Base-by-base conservation (phyloP, 2,113 vertebrate species). In the Lonchura striata region DNA sequence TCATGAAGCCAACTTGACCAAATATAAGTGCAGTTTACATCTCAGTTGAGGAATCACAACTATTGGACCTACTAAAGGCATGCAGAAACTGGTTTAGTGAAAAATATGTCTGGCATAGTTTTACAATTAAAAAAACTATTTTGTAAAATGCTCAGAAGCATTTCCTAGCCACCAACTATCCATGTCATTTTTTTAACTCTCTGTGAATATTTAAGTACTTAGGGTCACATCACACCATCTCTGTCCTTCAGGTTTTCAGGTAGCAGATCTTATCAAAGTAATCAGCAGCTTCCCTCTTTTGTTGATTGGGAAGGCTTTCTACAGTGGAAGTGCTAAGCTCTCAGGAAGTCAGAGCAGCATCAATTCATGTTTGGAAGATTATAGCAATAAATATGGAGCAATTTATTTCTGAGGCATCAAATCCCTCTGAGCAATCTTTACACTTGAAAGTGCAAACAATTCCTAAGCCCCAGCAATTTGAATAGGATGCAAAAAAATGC, bases 381-480 rank as follows among this genome's bases (percentile, higher is more conserved):
- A 86, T 9, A 80, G 61, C 39, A 52, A 64, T 86, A 95, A 94
- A 92, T 81, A 91, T 13, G 37, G 66, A 91, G n/a, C 35, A 89
- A 89, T 78, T 95, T 79, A 82, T 68, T 92, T 83, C 52, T 68
- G 69, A 79, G 91, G 61, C 16, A 7, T 61, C 70, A 94, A 85
- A 92, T 95, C 65, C 76, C 81, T 53, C 37, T 2, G 4, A 76
- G 61, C 57, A 76, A 71, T 69, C 54, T 90, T 95, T 77, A 76
- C 54, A 87, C 37, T 84, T 85, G 61, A 50, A 96, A 90, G 75
- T 76, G 59, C 46, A 79, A 95, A 87, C 39, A 95, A 33, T 10
- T 75, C 57, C 53, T 89, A 89, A 94, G n/a, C 7, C 28, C 15
- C 9, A 14, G 59, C 25, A 72, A 68, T 89, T 53, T 72, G 53